A percentile compares a stretch with the other conserved stretches of the same genome.
Evolutionary conservation across 2,113 vertebrate genomes (phyloP).

Genomic region (Pachycephala philippinensis): DNA sequence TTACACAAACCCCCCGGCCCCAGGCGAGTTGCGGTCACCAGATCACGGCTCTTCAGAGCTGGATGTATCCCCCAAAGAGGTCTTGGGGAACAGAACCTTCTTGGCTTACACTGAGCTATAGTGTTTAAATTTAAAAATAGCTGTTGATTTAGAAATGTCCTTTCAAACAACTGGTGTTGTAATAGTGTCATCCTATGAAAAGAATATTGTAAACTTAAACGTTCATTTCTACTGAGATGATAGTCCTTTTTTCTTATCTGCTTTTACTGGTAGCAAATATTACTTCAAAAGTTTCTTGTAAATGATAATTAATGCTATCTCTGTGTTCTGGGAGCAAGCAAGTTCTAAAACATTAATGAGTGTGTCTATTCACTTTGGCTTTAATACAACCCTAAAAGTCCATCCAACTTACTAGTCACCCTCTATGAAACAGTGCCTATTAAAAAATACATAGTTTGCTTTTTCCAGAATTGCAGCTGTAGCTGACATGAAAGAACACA

Average conservation of each 20-base stretch:
- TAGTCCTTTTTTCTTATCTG: not conserved
- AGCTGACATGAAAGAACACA: not conserved
- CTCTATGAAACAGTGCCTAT: not conserved
- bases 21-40: not conserved
- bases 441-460: not conserved
- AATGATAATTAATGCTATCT: not conserved
- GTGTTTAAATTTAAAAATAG: not conserved
- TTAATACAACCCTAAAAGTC: not conserved
- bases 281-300: not conserved
- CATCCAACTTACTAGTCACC: not conserved
- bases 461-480: not conserved
- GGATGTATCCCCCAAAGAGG: not conserved
- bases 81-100: not conserved
- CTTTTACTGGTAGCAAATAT: not conserved
- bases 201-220: not conserved
- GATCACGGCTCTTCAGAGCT: constrained; percentile 24
- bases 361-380: not conserved
- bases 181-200: not conserved
- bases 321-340: not conserved
- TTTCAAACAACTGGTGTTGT: not conserved
- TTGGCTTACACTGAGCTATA: not conserved
- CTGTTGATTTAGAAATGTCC: constrained; percentile 7
- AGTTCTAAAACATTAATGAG: not conserved
- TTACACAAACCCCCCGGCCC: not conserved
- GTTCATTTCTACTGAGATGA: not conserved